Evolutionary conservation across 2,113 vertebrate genomes (phyloP).

Genomic region (Colossoma macropomum): DNA sequence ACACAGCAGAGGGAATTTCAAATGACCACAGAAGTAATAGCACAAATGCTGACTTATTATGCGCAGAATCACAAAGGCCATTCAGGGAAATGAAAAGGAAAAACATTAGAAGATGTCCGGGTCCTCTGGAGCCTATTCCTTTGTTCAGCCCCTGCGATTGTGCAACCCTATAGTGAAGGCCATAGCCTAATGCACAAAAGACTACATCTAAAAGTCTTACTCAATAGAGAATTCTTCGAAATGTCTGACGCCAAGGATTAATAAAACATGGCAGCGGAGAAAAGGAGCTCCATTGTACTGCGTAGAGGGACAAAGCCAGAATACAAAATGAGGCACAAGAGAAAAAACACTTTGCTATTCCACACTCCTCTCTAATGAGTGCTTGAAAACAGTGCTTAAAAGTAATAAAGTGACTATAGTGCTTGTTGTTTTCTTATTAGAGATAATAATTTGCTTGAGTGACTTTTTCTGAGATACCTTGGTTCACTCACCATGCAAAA

Average conservation of each 20-base stretch:
- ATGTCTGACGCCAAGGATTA: conserved; percentile 16
- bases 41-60: not conserved
- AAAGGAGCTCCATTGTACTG: not conserved
- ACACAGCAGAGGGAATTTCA: not conserved
- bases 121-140: not conserved
- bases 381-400: not conserved
- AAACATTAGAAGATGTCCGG: not conserved
- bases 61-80: not conserved
- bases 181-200: not conserved
- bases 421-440: conserved; percentile 2
- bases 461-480: not conserved
- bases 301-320: not conserved
- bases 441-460: not conserved
- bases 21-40: not conserved
- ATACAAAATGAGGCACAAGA: not conserved
- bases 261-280: conserved; percentile 5
- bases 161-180: not conserved
- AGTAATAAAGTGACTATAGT: not conserved
- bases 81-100: not conserved
- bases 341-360: not conserved
- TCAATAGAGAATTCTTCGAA: not conserved
- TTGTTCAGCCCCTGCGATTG: not conserved
- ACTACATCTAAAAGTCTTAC: conserved; percentile 5
- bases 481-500: not conserved
- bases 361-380: not conserved